These are phyloP conservation scores for Ctenodactylus gundi DNA, from an alignment of 2,113 vertebrate genomes.

Conservation along the genomic window DNA sequence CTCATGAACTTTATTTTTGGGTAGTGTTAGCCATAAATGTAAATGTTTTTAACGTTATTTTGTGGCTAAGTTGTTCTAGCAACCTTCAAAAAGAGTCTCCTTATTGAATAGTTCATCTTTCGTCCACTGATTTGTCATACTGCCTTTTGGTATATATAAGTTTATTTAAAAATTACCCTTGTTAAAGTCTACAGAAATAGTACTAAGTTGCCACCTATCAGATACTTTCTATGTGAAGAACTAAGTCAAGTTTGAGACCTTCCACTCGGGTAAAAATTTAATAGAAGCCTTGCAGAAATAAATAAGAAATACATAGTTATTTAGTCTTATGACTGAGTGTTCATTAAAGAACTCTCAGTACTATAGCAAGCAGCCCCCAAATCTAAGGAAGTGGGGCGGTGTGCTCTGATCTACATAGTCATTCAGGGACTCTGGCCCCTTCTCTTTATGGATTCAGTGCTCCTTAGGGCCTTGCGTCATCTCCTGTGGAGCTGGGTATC, in stretches of 20 bases:
- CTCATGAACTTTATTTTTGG: background rate
- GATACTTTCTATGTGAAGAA: background rate
- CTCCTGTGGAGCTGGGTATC: background rate
- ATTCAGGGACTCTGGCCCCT: background rate
- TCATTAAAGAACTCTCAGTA: background rate
- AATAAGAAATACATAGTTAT: background rate
- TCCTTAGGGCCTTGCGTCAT: background rate
- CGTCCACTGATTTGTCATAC: background rate
- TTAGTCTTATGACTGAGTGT: background rate
- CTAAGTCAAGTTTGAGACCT: background rate
- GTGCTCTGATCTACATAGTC: background rate
- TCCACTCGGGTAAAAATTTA: background rate
- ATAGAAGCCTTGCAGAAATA: background rate
- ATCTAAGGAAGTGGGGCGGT: background rate
- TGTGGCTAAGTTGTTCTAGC: background rate
- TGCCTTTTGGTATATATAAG: background rate
- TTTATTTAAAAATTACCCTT: background rate
- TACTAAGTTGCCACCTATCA: background rate
- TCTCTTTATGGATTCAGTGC: background rate
- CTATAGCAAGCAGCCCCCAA: background rate
- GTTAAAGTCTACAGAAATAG: background rate
- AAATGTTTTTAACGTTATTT: background rate
- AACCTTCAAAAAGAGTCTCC: too few species aligned
- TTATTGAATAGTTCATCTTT: background rate
- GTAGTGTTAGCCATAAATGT: background rate